Evolutionary conservation across 2,888 invertebrate species (phyloP), one percentile per base, ranked within the genome.

Genomic region (Seira ritae): DNA sequence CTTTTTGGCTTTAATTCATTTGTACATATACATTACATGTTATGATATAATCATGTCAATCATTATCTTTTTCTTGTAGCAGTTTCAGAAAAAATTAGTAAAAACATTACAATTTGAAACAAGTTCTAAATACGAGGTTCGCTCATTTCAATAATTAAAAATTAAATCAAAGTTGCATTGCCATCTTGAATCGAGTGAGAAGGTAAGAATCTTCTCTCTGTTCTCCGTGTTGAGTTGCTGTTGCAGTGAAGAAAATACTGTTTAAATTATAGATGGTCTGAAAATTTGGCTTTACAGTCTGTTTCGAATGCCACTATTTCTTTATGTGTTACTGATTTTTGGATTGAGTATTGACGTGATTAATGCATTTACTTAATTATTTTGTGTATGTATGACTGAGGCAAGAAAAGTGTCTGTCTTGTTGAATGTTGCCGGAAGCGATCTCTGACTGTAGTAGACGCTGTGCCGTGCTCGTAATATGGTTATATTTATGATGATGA

Each of bases 131-230:
- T n/a, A n/a, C n/a, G n/a, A n/a, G n/a, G n/a, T n/a, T n/a, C n/a
- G n/a, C n/a, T n/a, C n/a, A n/a, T n/a, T n/a, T n/a, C n/a, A n/a
- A n/a, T n/a, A n/a, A n/a, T n/a, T n/a, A n/a, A n/a, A n/a, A n/a
- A n/a, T n/a, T n/a, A n/a, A n/a, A n/a, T n/a, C n/a, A 12, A 55
- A 12, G 17, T 55, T 55, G 55, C 15, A 8, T 55, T 12, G 6
- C 42, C 42, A 42, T 55, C 15, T 55, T 17, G 12, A 55, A 3
- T 55, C 55, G 15, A 55, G 3, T 55, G 55, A 55, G 55, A 55
- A 55, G 55, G 55, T 55, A 55, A 55, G 55, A 55, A 55, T 31
- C 55, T 55, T 55, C 55, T 55, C 55, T 55, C 15, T 55, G 55
- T 55, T 55, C 3, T 1, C 12, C 55, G 55, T 55, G 55, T 55